A percentile compares a stretch with the other conserved stretches of the same genome.
Conservation (phyloP, 2,113 vertebrate genomes). For the Callocephalon fimbriatum region DNA sequence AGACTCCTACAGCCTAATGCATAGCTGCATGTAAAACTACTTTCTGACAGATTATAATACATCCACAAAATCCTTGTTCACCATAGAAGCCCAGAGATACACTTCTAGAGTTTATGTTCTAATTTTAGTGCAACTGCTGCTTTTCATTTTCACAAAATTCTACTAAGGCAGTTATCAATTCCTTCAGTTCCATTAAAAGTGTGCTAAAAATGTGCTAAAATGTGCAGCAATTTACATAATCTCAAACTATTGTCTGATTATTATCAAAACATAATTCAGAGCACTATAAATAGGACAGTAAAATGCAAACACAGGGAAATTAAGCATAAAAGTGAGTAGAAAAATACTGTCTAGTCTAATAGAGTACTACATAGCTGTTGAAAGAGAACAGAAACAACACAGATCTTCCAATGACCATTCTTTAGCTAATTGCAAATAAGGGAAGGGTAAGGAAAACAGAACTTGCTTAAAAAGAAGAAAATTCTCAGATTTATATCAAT, state of each 20-base stretch:
- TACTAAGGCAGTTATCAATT: neutral
- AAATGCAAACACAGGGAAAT: neutral
- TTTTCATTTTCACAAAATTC: neutral
- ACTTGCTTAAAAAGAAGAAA: neutral
- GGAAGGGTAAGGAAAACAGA: neutral
- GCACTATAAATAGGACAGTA: neutral
- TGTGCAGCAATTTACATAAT: neutral
- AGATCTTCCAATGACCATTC: neutral
- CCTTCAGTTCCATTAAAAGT: neutral
- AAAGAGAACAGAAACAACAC: neutral
- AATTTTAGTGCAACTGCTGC: neutral
- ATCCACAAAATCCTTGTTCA: neutral
- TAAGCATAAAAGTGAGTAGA: neutral
- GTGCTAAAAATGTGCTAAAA: neutral
- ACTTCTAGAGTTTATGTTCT: neutral
- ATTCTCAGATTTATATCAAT: neutral
- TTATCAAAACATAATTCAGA: neutral
- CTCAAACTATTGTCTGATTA: neutral
- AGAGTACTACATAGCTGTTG: neutral
- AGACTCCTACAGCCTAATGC: neutral
- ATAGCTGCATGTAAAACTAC: accelerated
- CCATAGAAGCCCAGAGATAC: neutral
- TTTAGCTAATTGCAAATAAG: neutral
- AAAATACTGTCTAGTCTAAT: neutral
- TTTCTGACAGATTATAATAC: neutral